These are phyloP conservation scores for Acanthurus tractus DNA, from an alignment of 2,797 vertebrate genomes.

Conservation along the genomic window DNA sequence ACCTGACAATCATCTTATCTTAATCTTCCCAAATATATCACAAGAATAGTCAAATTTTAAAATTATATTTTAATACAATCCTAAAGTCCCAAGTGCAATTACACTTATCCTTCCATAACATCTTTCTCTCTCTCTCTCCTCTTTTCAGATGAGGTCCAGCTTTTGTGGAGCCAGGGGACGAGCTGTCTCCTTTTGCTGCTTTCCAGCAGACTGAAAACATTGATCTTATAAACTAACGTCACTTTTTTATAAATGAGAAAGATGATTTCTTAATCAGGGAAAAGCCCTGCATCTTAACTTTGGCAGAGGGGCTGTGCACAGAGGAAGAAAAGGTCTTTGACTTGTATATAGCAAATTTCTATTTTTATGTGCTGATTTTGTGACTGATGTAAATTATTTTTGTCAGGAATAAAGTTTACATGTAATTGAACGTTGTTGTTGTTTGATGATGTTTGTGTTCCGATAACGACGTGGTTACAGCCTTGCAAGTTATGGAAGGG, in stretches of 20 bases:
- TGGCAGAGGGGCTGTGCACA: constrained; percentile 53
- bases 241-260: constrained; percentile 46
- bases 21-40: neutral
- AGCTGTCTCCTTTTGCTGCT: constrained; percentile 10
- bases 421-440: neutral
- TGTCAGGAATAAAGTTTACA: constrained; percentile 75
- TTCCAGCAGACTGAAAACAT: constrained; percentile 38
- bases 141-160: constrained; percentile 40
- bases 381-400: constrained; percentile 62
- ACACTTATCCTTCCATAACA: neutral
- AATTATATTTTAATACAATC: neutral
- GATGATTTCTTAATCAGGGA: constrained; percentile 72
- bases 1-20: neutral
- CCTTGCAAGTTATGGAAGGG: neutral
- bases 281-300: constrained; percentile 24
- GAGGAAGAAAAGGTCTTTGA: constrained; percentile 48
- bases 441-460: neutral
- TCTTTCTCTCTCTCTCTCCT: neutral
- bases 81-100: neutral
- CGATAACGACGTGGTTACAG: constrained; percentile 16
- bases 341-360: constrained; percentile 54
- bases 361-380: constrained; percentile 51
- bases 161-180: neutral
- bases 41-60: neutral
- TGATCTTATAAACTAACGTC: constrained; percentile 35